Base-by-base conservation (phyloP, 2,113 vertebrate genomes). In the Nycticryphes semicollaris region DNA sequence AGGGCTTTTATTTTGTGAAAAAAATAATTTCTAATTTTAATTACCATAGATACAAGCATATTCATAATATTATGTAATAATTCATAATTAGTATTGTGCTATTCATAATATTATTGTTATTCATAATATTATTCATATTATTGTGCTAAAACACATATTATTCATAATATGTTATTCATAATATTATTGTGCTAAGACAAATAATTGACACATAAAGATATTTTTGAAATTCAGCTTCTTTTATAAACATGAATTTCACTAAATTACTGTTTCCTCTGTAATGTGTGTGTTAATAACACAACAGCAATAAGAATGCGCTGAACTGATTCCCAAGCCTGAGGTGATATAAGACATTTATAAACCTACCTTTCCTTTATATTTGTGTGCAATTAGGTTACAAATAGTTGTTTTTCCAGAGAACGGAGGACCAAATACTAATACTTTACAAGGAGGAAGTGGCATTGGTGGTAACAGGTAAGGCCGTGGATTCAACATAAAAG, bases 391-490 rank as follows among this genome's bases (percentile, higher is more conserved):
- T 76, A 98, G 89, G 33, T 95, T 90, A 93, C 98, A 98, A 68
- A 99, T 66, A 31, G 98, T 99, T 96, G 98, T 99, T 96, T 97
- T 99, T 73, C 99, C 99, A 83, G 98, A 97, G 41, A 87, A 95
- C 1, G 96, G 97, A 53, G 99, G 98, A 45, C 99, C 99, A 70
- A 98, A 97, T 53, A 99, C 89, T 21, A 98, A 95, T 45, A 99
- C 97, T 98, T 98, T 99, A 93, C 99, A 99, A 22, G 99, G 99
- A 81, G 98, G 95, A 22, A 96, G 82, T 17, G 99, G 99, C 98
- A 99, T 99, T 39, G 99, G 99, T 54, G 98, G 98, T 47, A 99
- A 97, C n/a, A 99, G 97, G 93, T 98, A 99, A 43, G 89, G 95
- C 25, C 99, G 97, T 53, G 99, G 99, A 93, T 99, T 99, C 88